Evolutionary conservation across 2,888 invertebrate species (phyloP), one percentile per base, ranked within the genome.

Genomic region (Melanchra persicariae): DNA sequence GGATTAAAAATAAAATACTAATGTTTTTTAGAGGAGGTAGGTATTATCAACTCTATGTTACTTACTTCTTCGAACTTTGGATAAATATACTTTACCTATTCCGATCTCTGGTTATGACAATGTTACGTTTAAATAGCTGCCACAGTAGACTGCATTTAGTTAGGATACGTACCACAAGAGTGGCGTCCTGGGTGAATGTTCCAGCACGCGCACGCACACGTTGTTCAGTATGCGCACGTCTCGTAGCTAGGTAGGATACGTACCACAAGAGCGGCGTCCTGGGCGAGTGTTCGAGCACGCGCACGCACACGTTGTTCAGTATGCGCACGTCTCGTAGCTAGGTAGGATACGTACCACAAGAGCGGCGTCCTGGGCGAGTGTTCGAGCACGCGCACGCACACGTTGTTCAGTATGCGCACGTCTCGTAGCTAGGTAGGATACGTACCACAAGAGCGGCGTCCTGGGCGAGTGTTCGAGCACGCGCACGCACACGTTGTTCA

Each of bases 371-470:
- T 96, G 86, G 97, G 97, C 83, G 97, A 97, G 81, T 94, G 97
- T 92, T 97, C 98, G 17, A 98, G 95, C 79, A 98, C 96, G 40
- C 96, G 93, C 58, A 97, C 97, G 64, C 97, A 97, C 63, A 97
- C 96, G 79, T 97, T 96, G 90, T 98, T 98, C 45, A 97, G 96
- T 22, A 97, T 95, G 57, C 97, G 95, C 74, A 97, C 96, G 54
- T n/a, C n/a, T n/a, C n/a, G n/a, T n/a, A n/a, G n/a, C n/a, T n/a
- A n/a, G n/a, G n/a, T n/a, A n/a, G n/a, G n/a, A n/a, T n/a, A n/a
- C n/a, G n/a, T n/a, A 98, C 98, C 96, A 97, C 75, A 97, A 95
- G 43, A 96, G 96, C 87, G 96, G 97, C 75, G 97, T 98, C 88
- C 95, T 96, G 86, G 97, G 97, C 83, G 97, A 97, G 81, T 94